phyloP scores from a whole-genome alignment of 2,888 invertebrate genomes.

The Apodemia duryi region DNA sequence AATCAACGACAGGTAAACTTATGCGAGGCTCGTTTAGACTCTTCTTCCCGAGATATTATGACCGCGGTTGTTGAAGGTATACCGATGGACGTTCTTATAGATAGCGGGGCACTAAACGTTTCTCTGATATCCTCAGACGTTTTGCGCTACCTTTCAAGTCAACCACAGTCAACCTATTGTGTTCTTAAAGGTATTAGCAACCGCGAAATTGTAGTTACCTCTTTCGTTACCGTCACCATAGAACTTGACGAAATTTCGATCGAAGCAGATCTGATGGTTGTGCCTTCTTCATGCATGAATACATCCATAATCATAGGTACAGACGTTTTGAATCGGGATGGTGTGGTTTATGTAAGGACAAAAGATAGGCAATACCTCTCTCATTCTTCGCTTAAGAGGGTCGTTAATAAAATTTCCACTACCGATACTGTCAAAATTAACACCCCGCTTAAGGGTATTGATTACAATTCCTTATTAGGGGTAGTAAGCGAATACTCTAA shows the following conservation, averaged over 20 bases:
- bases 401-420: too few relatives aligned
- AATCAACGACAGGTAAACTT: too few relatives aligned
- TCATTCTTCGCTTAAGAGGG: too few relatives aligned
- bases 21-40: too few relatives aligned
- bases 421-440: too few relatives aligned
- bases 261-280: conserved; percentile 6
- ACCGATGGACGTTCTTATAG: conserved; percentile 32
- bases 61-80: conserved; percentile 20
- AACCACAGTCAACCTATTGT: conserved; percentile 16
- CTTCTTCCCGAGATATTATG: conserved; percentile 1
- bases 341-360: too few relatives aligned
- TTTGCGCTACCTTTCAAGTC: conserved; percentile 24
- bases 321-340: too few relatives aligned
- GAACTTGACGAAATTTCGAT: conserved; percentile 19
- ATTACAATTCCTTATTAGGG: too few relatives aligned
- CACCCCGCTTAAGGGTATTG: too few relatives aligned
- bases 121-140: conserved; percentile 27
- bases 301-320: background rate
- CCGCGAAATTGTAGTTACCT: conserved; percentile 14
- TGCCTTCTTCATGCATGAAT: conserved; percentile 20
- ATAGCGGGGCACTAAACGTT: conserved; percentile 28
- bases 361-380: too few relatives aligned
- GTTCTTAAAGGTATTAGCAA: conserved; percentile 23
- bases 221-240: conserved; percentile 23
- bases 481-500: too few relatives aligned